phyloP scores from a whole-genome alignment of 2,113 vertebrate species.

The Datnioides undecimradiatus region DNA sequence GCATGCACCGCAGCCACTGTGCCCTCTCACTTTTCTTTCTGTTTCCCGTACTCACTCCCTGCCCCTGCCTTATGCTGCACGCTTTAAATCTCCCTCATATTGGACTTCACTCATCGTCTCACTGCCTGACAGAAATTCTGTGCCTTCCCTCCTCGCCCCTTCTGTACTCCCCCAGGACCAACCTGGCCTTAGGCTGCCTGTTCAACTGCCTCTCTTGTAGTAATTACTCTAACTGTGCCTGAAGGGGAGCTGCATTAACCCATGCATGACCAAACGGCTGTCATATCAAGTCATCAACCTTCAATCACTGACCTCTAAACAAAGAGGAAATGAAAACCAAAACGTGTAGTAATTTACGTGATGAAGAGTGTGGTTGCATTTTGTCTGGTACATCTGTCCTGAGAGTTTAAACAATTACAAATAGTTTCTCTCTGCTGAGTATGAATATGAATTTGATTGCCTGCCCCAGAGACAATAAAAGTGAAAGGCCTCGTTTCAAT shows the following conservation, averaged over 20 bases:
- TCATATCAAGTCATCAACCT: conserved; percentile 21
- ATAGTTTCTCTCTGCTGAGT: conserved; percentile 5
- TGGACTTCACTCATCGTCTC: conserved; percentile 39
- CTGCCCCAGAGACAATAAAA: conserved; percentile 4
- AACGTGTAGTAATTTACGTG: neutral
- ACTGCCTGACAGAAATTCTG: conserved; percentile 36
- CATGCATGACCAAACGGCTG: conserved; percentile 13
- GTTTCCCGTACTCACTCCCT: conserved; percentile 10
- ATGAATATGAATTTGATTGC: neutral
- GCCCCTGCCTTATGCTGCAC: neutral
- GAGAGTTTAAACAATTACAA: neutral
- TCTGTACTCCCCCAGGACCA: conserved; percentile 40
- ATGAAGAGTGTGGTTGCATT: neutral
- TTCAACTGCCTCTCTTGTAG: conserved; percentile 45
- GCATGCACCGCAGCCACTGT: conserved; percentile 35
- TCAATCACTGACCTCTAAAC: neutral
- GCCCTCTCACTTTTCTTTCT: conserved; percentile 10
- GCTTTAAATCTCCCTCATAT: conserved; percentile 49
- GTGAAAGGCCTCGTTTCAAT: conserved; percentile 36
- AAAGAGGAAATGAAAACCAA: neutral
- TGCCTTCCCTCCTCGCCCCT: conserved; percentile 13
- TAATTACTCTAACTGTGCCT: conserved; percentile 65
- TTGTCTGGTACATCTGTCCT: neutral
- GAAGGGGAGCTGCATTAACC: conserved; percentile 47
- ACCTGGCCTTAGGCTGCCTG: conserved; percentile 44